Evolutionary conservation across 2,113 vertebrate species (phyloP).

Genomic region (Xiphophorus hellerii): DNA sequence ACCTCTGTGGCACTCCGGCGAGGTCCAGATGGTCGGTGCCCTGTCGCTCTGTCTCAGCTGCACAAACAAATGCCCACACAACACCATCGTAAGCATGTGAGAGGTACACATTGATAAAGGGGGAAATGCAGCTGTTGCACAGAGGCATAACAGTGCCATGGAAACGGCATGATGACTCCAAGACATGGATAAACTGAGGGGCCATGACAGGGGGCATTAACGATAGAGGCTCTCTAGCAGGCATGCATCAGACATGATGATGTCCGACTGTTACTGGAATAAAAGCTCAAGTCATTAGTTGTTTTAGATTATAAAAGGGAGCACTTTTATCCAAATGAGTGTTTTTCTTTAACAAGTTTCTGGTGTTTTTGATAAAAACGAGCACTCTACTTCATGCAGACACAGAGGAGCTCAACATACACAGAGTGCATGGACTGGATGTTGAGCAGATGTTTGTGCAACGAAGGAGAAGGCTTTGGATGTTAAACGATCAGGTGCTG

Average conservation of each 20-base stretch:
- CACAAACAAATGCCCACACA: slow-evolving; percentile 54
- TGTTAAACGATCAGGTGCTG: slow-evolving; percentile 41
- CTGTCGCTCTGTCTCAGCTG: slow-evolving; percentile 91
- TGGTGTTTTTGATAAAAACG: slow-evolving; percentile 1
- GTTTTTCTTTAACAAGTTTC: slow-evolving; percentile 6
- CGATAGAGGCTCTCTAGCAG: slow-evolving; percentile 15
- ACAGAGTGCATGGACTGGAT: slow-evolving; percentile 24
- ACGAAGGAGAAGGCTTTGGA: slow-evolving; percentile 19
- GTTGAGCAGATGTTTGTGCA: slow-evolving; percentile 30
- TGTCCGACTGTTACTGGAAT: background rate
- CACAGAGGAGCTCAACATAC: slow-evolving; percentile 43
- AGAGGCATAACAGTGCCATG: background rate
- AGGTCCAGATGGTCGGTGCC: slow-evolving; percentile 90
- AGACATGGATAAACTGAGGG: slow-evolving; percentile 15
- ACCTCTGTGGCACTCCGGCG: slow-evolving; percentile 84
- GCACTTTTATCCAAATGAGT: slow-evolving; percentile 13
- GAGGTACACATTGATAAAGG: background rate
- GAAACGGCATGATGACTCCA: slow-evolving; percentile 34
- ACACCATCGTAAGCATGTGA: slow-evolving; percentile 14
- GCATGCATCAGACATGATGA: slow-evolving; percentile 45
- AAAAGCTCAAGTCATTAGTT: slow-evolving; percentile 12
- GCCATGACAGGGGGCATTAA: slow-evolving; percentile 14
- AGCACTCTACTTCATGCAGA: slow-evolving; percentile 63
- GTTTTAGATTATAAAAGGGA: slow-evolving; percentile 6
- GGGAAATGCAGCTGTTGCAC: slow-evolving; percentile 10